Evolutionary conservation across 1,140 invertebrate genomes (phyloP).

Genomic region (Drosophila nasuta): DNA sequence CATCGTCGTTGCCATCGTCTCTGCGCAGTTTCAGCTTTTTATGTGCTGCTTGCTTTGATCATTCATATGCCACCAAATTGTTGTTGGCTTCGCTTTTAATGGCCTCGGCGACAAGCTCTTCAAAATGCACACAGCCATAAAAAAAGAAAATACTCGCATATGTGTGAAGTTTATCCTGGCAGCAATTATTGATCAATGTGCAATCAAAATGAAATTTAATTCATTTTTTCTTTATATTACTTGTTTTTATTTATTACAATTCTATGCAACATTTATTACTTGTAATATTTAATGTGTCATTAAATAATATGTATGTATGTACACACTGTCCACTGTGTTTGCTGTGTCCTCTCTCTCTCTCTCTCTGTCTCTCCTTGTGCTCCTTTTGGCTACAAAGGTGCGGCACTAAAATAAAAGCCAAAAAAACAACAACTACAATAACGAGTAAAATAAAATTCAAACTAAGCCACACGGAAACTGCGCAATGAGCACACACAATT

Average conservation of each 20-base stretch:
- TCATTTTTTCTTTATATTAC: background rate
- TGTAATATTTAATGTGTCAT: background rate
- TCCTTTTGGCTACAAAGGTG: slow-evolving; percentile 35
- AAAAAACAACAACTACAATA: slow-evolving; percentile 31
- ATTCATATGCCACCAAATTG: slow-evolving; percentile 40
- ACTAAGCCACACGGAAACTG: slow-evolving; percentile 67
- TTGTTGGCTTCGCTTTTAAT: slow-evolving; percentile 39
- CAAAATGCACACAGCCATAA: slow-evolving; percentile 5
- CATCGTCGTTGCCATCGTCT: slow-evolving; percentile 2
- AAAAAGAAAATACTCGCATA: background rate
- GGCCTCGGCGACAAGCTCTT: slow-evolving; percentile 26
- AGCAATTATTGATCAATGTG: background rate
- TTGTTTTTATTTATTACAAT: background rate
- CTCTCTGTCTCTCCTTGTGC: background rate
- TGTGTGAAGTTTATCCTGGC: background rate
- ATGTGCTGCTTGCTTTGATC: slow-evolving; percentile 35
- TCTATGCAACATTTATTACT: background rate
- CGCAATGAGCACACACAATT: slow-evolving; percentile 61
- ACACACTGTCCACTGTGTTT: slow-evolving; percentile 1
- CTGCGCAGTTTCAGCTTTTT: slow-evolving; percentile 41
- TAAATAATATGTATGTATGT: background rate
- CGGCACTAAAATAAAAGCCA: slow-evolving; percentile 47
- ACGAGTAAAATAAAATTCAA: slow-evolving; percentile 52
- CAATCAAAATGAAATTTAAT: background rate
- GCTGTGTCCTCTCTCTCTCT: background rate